phyloP scores from a whole-genome alignment of 1,140 invertebrate genomes.

The Calliopsis andreniformis region DNA sequence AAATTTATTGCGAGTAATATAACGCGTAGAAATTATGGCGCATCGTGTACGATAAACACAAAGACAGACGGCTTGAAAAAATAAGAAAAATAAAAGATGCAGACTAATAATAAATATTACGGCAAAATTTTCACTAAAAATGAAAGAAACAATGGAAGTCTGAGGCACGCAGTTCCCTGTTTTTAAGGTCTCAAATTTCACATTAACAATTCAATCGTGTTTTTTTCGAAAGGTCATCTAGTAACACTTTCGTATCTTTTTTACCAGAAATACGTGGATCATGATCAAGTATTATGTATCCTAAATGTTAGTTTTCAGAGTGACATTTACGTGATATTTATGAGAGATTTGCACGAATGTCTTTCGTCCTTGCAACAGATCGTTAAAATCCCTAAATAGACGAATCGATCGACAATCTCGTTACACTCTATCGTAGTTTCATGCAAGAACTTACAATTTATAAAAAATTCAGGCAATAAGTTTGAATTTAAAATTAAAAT shows the following conservation, averaged over 20 bases:
- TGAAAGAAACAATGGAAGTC: neutral
- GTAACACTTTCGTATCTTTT: too few relatives aligned
- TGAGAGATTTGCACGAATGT: neutral
- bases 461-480: too few relatives aligned
- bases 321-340: neutral
- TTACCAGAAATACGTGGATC: too few relatives aligned
- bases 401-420: neutral
- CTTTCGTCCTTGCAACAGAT: neutral
- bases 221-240: too few relatives aligned
- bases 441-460: neutral
- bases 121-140: neutral
- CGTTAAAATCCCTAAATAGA: neutral
- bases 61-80: neutral
- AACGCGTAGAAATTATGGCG: neutral
- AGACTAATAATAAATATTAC: neutral
- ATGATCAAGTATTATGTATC: neutral
- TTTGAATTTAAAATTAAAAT: neutral
- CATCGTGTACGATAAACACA: neutral
- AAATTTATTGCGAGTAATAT: neutral
- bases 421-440: neutral
- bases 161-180: too few relatives aligned
- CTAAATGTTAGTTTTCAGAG: neutral
- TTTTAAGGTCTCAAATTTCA: too few relatives aligned
- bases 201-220: too few relatives aligned
- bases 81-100: neutral